Conservation (phyloP, 2,888 invertebrate genomes). For the Agriopis marginaria region DNA sequence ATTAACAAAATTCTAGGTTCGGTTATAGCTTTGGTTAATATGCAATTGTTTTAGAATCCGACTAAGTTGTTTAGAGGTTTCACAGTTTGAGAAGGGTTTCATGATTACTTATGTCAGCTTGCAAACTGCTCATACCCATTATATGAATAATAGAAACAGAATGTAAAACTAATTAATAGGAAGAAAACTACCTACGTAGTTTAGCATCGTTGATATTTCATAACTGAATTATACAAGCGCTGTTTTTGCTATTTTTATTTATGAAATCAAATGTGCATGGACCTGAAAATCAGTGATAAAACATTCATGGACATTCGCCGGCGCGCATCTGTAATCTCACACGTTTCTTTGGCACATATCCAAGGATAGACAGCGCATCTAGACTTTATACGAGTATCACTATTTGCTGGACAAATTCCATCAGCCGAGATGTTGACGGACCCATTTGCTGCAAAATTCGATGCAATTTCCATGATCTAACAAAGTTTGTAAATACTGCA, state of each 20-base stretch:
- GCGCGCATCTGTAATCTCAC: conserved; percentile 9
- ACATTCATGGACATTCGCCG: conserved; percentile 15
- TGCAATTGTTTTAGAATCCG: conserved; percentile 27
- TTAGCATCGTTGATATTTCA: background rate
- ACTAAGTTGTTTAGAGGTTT: conserved; percentile 7
- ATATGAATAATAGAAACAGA: background rate
- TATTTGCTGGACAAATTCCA: conserved; percentile 63
- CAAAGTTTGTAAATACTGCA: conserved; percentile 30
- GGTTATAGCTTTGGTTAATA: conserved; percentile 4
- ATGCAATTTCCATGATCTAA: conserved; percentile 50
- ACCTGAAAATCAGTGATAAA: conserved; percentile 6
- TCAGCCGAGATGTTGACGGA: conserved; percentile 55
- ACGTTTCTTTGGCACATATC: conserved; percentile 47
- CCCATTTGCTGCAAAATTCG: conserved; percentile 51
- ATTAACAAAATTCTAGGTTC: background rate
- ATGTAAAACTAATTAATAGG: no score
- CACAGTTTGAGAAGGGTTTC: conserved; percentile 19
- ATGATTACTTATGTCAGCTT: conserved; percentile 13
- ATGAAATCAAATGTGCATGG: conserved; percentile 3
- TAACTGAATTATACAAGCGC: no score
- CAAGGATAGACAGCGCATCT: conserved; percentile 42
- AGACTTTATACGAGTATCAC: conserved; percentile 40
- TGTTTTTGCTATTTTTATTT: no score
- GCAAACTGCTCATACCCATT: background rate
- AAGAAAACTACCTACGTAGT: background rate